Conservation (phyloP, 2,113 vertebrate species). For the Apeltes quadracus region DNA sequence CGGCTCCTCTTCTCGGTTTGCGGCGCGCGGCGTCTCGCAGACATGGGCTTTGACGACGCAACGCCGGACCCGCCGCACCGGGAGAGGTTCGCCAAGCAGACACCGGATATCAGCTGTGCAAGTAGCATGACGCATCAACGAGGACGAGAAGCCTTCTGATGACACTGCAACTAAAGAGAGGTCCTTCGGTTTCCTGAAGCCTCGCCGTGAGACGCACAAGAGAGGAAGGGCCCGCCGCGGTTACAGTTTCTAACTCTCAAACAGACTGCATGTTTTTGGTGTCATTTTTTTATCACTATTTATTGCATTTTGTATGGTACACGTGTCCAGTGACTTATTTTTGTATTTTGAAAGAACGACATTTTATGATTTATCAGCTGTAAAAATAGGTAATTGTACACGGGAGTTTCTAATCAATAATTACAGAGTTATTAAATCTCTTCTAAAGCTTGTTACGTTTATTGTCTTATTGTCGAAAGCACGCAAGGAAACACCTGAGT, state of each 20-base stretch:
- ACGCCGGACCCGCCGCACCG: constrained; percentile 79
- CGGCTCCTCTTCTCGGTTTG: neutral
- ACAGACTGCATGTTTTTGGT: constrained; percentile 59
- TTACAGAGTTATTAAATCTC: constrained; percentile 69
- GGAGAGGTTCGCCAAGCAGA: constrained; percentile 70
- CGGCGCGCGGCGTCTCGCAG: constrained; percentile 30
- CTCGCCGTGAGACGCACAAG: constrained; percentile 40
- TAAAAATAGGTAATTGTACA: constrained; percentile 55
- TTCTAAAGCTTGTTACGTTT: constrained; percentile 28
- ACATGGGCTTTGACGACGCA: constrained; percentile 53
- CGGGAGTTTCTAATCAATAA: constrained; percentile 65
- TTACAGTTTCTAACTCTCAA: constrained; percentile 39
- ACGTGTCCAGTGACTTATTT: constrained; percentile 68
- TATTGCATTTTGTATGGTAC: constrained; percentile 70
- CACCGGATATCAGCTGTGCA: constrained; percentile 68
- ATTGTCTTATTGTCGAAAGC: constrained; percentile 15
- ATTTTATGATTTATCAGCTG: constrained; percentile 62
- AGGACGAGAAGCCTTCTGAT: constrained; percentile 30
- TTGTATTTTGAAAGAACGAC: constrained; percentile 69
- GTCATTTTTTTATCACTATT: constrained; percentile 66
- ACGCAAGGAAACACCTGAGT: too few relatives aligned
- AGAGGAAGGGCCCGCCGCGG: constrained; percentile 10
- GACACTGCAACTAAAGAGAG: constrained; percentile 36
- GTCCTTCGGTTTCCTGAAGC: constrained; percentile 22
- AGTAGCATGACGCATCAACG: constrained; percentile 33